Base-by-base conservation (phyloP, 2,888 invertebrate genomes). In the Acleris laterana region DNA sequence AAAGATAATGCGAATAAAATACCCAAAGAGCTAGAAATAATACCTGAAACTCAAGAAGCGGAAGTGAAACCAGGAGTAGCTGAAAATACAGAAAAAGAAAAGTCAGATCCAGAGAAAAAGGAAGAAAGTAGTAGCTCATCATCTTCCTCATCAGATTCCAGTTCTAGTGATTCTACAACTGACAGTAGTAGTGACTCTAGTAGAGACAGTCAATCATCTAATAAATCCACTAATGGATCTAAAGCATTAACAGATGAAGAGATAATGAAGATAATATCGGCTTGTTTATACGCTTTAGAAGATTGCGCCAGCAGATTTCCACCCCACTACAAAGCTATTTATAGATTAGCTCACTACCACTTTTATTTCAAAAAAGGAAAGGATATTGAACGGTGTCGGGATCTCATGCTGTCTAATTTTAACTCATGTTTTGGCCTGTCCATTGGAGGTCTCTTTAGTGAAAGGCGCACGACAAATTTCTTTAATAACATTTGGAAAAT, bases 401-500 rank as follows among this genome's bases (percentile, higher is more conserved):
- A 96, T 77, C 88, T 97, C 1, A 91, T 97, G 77, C 80, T 97
- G 44, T 94, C 95, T 0, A 95, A 94, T 68, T 96, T 96, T 73
- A 94, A 93, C 60, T 95, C 96, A 51, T 94, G 95, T 71, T 89
- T 94, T 57, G 95, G 94, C 16, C 94, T 95, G 80, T 94, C 95
- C 70, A 94, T 97, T 58, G 95, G 94, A 73, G 98, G 98, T 11
- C 91, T 99, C 16, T 99, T 98, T 83, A 94, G 95, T 46, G 98
- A 98, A 75, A 94, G 97, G 59, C 98, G 96, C 85, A 94, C 94
- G 62, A 95, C 95, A 20, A 98, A 98, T 85, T 97, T 98, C 79
- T 98, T 98, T 76, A 97, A 98, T 89, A 97, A 98, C 56, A 96
- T 99, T 64, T 99, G 98, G 98, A 94, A 98, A 73, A 97, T 98